Evolutionary conservation across 2,797 vertebrate species (phyloP), one percentile per base, ranked within the genome.

Genomic region (Telmatherina bonti): DNA sequence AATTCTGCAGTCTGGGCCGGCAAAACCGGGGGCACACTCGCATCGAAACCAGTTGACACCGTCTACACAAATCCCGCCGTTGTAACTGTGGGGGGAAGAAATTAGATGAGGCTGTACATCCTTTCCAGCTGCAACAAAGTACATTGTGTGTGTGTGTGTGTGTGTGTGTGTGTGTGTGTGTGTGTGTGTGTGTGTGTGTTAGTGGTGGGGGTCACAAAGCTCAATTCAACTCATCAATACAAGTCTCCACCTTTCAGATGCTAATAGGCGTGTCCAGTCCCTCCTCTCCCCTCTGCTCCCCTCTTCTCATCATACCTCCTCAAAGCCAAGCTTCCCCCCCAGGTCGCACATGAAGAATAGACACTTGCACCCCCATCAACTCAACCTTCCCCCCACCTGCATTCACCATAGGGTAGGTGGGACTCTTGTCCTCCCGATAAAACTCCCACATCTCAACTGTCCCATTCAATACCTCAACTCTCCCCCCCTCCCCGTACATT

Each of bases 1-100:
- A 85, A 99, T 99, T 89, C 98, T 94, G 85, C 98, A 99, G 93
- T 99, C 97, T 0, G 98, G 98, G 35, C 98, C 98, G 0, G 97
- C 97, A 16, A 99, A 99, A 10, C 98, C 98, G 0, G 97, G 96
- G 0, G 98, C 96, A 0, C 98, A 99, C 85, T 99, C 96, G 3
- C 98, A 99, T n/a, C 97, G 96, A 86, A 99, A 99, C 97, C 97
- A 99, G 93, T 99, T 99, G 88, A 99, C 90, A 1, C 97, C 98
- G 0, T 99, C 98, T 4, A 99, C 96, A 12, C 98, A 99, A 92
- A 98, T 95, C 12, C 96, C 98, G 0, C 98, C 97, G 0, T 99
- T 99, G 90, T 98, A 99, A 88, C 98, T 99, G 91, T 35, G 49
- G 36, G 49, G 24, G 49, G 61, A 43, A 88, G 18, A 72, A 74